Base-by-base conservation (phyloP, 2,888 invertebrate genomes). In the Metellina segmentata region DNA sequence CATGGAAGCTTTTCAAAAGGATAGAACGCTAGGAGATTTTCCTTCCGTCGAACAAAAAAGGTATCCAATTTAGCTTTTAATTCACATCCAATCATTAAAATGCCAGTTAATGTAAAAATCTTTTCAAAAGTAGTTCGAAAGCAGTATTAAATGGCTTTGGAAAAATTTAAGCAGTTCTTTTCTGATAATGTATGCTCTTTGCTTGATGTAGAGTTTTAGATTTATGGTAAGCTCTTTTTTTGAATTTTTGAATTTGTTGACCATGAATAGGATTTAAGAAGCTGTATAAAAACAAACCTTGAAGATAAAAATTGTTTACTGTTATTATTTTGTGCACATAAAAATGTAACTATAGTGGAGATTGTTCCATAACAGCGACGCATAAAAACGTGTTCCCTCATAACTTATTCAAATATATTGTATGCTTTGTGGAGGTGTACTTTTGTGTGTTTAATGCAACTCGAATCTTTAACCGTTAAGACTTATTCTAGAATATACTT, bases 1-100 rank as follows among this genome's bases (percentile, higher is more conserved):
- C 72, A 48, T 52, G 79, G 48, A 79, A 20, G 6, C 70, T 53
- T 87, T 71, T 87, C 48, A 53, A 72, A 87, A 72, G 19, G 52
- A 70, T 86, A 69, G 49, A 9, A 86, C 5, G 70, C 49, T 69
- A 49, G 74, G 75, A 53, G 52, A 61, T 61, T 61, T 61, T 61
- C 61, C 61, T 13, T 52, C 20, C 61, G n/a, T 77, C 19, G 20
- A 72, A 70, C 11, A 71, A 85, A 86, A 87, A 87, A 81, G 52
- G 53, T 87, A 79, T 87, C 79, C 87, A 87, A 87, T 87, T 87
- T 87, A 81, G 79, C 79, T 87, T 87, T 87, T 81, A 81, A 87
- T 87, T 87, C 87, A 79, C 79, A 52, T 72, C 81, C 78, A 87
- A 78, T 87, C 87, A 81, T 87, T 81, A 87, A 87, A 87, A 87